Evolutionary conservation across 2,888 invertebrate genomes (phyloP).

Genomic region (Notocelia uddmanniana): DNA sequence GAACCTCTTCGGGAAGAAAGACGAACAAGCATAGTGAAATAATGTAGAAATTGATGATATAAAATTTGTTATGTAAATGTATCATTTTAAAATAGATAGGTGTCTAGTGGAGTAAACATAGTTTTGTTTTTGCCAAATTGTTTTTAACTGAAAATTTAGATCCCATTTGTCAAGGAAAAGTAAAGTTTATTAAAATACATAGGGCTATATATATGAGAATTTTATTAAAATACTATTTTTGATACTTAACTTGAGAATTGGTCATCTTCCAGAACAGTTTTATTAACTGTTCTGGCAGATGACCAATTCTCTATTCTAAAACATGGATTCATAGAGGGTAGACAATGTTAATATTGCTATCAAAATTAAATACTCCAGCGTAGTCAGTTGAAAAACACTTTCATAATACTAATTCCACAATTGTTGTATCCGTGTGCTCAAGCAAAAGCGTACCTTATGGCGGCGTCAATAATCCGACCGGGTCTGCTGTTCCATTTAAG

Average conservation of each 20-base stretch:
- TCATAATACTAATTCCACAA: background rate
- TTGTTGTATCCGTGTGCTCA: no score
- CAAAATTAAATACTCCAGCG: background rate
- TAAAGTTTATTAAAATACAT: conserved; percentile 38
- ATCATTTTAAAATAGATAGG: conserved; percentile 59
- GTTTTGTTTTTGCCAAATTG: conserved; percentile 59
- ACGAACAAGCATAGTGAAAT: conserved; percentile 79
- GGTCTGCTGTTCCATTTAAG: no score
- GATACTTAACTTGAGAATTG: no score
- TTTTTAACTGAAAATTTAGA: conserved; percentile 50
- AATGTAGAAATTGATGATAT: conserved; percentile 52
- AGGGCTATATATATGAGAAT: conserved; percentile 14
- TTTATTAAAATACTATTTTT: conserved; percentile 15
- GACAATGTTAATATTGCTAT: background rate
- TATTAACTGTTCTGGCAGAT: background rate
- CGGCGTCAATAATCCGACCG: no score
- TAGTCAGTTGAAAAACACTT: background rate
- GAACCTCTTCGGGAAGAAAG: conserved; percentile 91
- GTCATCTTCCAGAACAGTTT: no score
- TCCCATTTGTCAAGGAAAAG: conserved; percentile 7
- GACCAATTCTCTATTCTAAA: background rate
- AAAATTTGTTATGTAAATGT: conserved; percentile 72
- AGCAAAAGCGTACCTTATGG: no score
- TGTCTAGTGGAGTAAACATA: conserved; percentile 51
- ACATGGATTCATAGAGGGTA: background rate